Percentiles rank a stretch among this genome's conserved stretches.
These are phyloP conservation scores for Danionella dracula DNA, from an alignment of 2,797 vertebrate genomes.

Conservation along the genomic window DNA sequence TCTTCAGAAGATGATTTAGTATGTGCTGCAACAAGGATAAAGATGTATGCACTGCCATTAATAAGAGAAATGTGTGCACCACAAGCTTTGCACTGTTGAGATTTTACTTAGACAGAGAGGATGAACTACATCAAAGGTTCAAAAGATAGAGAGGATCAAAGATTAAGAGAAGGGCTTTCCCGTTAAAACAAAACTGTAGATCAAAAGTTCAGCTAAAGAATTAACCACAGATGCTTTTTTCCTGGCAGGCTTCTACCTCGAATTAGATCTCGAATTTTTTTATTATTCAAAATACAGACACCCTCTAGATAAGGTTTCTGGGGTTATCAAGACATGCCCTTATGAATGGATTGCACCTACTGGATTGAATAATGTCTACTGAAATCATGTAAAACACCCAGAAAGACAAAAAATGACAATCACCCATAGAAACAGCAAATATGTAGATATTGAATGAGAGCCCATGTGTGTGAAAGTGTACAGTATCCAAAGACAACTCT, in stretches of 20 bases:
- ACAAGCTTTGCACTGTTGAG: background rate
- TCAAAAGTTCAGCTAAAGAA: slow-evolving; percentile 23
- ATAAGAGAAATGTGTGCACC: background rate
- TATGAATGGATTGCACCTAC: background rate
- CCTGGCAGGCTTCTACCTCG: background rate
- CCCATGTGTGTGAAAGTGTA: too few relatives aligned
- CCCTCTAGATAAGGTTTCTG: background rate
- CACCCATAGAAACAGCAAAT: too few relatives aligned
- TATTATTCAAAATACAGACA: background rate
- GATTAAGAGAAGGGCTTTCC: background rate
- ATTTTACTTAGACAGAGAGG: background rate
- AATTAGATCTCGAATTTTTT: background rate
- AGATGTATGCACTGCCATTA: background rate
- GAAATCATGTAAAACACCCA: background rate
- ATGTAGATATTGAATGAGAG: too few relatives aligned
- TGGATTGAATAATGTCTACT: background rate
- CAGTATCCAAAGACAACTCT: too few relatives aligned
- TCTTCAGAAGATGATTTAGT: slow-evolving; percentile 8
- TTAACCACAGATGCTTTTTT: slow-evolving; percentile 31
- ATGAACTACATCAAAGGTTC: slow-evolving; percentile 20
- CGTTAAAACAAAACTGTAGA: slow-evolving; percentile 19
- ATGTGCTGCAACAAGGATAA: background rate
- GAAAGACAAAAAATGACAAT: background rate
- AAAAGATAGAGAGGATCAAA: slow-evolving; percentile 21
- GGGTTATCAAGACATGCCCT: background rate